Evolutionary conservation across 2,113 vertebrate genomes (phyloP).

Genomic region (Pardalotus punctatus): DNA sequence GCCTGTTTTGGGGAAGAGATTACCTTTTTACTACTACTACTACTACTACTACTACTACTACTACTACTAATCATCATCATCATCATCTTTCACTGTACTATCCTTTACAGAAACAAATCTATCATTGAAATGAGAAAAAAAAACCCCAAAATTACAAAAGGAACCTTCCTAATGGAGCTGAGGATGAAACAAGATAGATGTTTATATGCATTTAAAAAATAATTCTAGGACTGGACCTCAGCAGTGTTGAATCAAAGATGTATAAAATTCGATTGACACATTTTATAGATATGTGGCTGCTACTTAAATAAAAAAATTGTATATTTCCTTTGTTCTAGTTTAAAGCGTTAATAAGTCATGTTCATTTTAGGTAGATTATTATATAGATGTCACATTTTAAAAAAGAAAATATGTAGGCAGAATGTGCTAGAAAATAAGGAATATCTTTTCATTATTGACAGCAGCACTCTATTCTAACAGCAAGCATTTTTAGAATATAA

Average conservation of each 20-base stretch:
- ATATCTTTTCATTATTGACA: neutral
- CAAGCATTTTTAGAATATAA: neutral
- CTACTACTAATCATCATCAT: no score
- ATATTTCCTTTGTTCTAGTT: neutral
- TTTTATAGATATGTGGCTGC: neutral
- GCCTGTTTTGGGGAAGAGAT: neutral
- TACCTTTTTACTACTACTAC: neutral
- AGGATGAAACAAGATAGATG: neutral
- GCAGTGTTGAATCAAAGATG: neutral
- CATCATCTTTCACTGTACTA: neutral
- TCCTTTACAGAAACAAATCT: neutral
- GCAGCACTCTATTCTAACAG: neutral
- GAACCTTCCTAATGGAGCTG: neutral
- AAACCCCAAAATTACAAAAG: neutral
- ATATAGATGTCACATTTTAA: neutral
- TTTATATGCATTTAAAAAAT: neutral
- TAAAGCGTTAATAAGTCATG: neutral
- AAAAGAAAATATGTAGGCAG: neutral
- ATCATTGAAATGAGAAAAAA: neutral
- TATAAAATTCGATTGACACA: rapidly evolving
- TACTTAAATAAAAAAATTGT: neutral
- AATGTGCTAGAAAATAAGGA: neutral
- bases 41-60: neutral
- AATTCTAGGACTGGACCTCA: neutral
- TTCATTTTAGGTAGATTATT: neutral